phyloP scores from a whole-genome alignment of 2,113 vertebrate genomes.

The Rhea americana region DNA sequence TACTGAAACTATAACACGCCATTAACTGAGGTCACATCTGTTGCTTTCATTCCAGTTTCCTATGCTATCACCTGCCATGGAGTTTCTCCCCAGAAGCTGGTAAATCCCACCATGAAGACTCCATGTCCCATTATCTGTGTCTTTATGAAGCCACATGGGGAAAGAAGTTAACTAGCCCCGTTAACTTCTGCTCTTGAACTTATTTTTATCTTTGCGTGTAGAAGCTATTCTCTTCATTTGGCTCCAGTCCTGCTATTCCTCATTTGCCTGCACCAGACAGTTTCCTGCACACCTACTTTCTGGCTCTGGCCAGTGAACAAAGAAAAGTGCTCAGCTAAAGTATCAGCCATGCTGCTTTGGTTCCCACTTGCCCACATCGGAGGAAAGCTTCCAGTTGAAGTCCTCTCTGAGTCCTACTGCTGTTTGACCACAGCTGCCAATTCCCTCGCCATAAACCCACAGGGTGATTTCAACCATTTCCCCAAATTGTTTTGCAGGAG shows the following conservation, averaged over 20 bases:
- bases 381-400: background rate
- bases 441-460: background rate
- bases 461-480: background rate
- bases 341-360: background rate
- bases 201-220: background rate
- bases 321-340: background rate
- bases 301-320: background rate
- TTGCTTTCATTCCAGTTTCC: background rate
- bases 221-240: background rate
- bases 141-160: background rate
- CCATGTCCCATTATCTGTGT: background rate
- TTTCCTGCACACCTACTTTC: background rate
- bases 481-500: background rate
- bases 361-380: background rate
- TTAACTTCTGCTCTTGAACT: background rate
- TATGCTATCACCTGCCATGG: rapidly evolving
- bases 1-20: background rate
- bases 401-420: background rate
- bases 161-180: background rate
- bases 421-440: background rate
- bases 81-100: background rate
- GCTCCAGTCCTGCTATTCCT: background rate
- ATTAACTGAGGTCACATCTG: background rate
- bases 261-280: background rate
- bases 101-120: background rate